Evolutionary conservation across 2,113 vertebrate species (phyloP).

Genomic region (Colaptes auratus): DNA sequence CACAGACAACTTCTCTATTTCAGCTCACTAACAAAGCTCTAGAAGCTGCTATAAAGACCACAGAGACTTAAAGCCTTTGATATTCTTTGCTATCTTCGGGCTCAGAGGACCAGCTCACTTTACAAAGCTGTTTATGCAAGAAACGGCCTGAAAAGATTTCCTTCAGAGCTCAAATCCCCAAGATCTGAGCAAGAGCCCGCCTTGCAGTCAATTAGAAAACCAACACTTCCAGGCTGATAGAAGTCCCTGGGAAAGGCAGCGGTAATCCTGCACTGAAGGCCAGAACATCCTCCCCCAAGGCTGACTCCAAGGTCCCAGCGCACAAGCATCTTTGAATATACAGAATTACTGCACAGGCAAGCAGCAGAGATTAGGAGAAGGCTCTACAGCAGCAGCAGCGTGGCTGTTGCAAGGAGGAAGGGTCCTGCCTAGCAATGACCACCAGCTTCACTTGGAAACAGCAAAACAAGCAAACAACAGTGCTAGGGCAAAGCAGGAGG

Average conservation of each 20-base stretch:
- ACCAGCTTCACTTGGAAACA: background rate
- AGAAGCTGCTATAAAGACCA: background rate
- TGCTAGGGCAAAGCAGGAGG: background rate
- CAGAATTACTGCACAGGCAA: background rate
- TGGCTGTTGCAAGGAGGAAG: background rate
- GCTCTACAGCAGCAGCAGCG: background rate
- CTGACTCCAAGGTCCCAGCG: background rate
- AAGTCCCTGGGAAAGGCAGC: background rate
- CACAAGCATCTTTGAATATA: background rate
- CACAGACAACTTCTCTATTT: background rate
- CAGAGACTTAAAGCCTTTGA: background rate
- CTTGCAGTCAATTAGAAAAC: background rate
- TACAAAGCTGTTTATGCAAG: conserved; percentile 18
- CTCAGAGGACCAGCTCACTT: background rate
- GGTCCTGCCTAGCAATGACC: background rate
- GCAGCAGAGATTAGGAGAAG: background rate
- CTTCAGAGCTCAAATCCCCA: conserved; percentile 19
- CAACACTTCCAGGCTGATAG: background rate
- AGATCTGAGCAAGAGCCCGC: background rate
- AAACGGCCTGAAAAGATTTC: background rate
- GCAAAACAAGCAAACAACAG: background rate
- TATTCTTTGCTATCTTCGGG: background rate
- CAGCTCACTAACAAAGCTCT: background rate
- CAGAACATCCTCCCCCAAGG: background rate
- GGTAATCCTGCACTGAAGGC: background rate